Base-by-base conservation (phyloP, 1,140 invertebrate genomes). In the Hylaeus anthracinus region DNA sequence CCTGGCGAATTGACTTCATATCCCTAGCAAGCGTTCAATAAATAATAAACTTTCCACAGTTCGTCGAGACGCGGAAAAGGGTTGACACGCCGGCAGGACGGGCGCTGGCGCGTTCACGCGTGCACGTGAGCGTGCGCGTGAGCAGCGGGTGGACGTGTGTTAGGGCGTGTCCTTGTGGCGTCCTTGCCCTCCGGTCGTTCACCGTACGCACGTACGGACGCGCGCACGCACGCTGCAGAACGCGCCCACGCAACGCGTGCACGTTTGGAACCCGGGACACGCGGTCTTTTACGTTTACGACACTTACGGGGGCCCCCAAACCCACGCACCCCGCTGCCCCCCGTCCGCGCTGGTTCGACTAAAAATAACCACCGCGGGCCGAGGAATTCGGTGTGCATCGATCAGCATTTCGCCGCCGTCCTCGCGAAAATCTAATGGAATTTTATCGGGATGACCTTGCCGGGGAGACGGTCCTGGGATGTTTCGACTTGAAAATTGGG, bases 141-240 rank as follows among this genome's bases (percentile, higher is more conserved):
- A 26, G 39, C 48, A 56, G 72, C 69, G 55, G 43, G 63, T 70
- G 73, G 75, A 82, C 82, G 72, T 63, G 75, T 86, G 81, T 80
- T 78, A 80, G 85, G 84, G 85, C 88, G 88, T 93, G 91, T 92
- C 92, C 91, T 93, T 93, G 91, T 90, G 87, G 86, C 92, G 92
- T 93, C 92, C 92, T 93, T 93, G 92, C 90, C 90, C 89, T 90
- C 83, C 89, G 90, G 90, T 93, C 92, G 88, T 92, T 92, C 88
- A 93, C 92, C 92, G 90, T 81, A 81, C 82, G 82, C 85, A 88
- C 81, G 86, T 86, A 87, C 85, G 81, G 88, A 70, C 76, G 70
- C 86, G 84, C 79, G 82, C 83, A 84, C 83, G 84, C 84, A 79
- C 63, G 79, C 26, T 37, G 53, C 58, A 58, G 48, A 75, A 55